phyloP scores from a whole-genome alignment of 64 coral and sea anemone species.

The Cladopsammia gracilis region DNA sequence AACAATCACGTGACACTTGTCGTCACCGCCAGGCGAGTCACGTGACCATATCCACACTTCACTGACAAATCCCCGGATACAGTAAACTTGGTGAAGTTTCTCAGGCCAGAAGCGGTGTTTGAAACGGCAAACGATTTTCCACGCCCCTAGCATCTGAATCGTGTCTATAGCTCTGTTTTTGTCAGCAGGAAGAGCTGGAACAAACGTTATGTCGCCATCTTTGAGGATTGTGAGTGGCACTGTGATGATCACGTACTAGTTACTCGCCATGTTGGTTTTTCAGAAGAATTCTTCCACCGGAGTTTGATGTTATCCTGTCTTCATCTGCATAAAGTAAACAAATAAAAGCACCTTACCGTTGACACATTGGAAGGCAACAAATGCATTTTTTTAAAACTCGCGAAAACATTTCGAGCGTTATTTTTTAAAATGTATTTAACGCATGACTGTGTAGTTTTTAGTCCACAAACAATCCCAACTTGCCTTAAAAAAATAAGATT shows the following conservation, averaged over 20 bases:
- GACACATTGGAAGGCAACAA: too few relatives aligned
- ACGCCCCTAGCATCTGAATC: slow-evolving; percentile 2
- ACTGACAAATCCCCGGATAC: slow-evolving; percentile 51
- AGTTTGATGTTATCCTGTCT: neutral
- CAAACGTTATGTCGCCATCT: slow-evolving; percentile 16
- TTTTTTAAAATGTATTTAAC: too few relatives aligned
- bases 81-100: slow-evolving; percentile 36
- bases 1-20: slow-evolving; percentile 81
- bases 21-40: slow-evolving; percentile 56
- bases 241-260: slow-evolving; percentile 67
- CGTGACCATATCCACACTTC: slow-evolving; percentile 94
- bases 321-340: neutral
- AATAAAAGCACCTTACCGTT: too few relatives aligned
- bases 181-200: neutral
- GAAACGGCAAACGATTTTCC: slow-evolving; percentile 8
- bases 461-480: too few relatives aligned
- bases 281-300: slow-evolving; percentile 27
- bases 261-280: slow-evolving; percentile 70
- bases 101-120: slow-evolving; percentile 16
- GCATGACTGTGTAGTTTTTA: too few relatives aligned
- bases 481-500: too few relatives aligned
- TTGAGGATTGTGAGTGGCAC: slow-evolving; percentile 84
- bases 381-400: too few relatives aligned
- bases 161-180: neutral
- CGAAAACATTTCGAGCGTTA: too few relatives aligned